phyloP scores from a whole-genome alignment of 1,140 invertebrate species.

The Diabrotica virgifera region DNA sequence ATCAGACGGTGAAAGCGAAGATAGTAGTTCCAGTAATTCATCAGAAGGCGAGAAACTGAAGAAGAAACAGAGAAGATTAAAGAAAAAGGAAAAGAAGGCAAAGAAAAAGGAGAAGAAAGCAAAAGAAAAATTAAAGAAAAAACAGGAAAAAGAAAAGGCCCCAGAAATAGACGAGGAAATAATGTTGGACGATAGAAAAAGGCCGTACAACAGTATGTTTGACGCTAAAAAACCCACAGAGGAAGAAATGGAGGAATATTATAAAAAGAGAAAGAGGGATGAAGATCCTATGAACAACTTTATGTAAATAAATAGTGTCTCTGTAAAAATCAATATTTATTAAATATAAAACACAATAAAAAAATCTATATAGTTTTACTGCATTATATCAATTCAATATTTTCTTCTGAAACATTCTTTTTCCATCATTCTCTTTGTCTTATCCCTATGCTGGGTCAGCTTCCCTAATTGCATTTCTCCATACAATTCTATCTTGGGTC shows the following conservation, averaged over 20 bases:
- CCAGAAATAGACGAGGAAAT: constrained; percentile 62
- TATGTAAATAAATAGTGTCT: constrained; percentile 28
- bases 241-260: constrained; percentile 92
- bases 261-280: constrained; percentile 75
- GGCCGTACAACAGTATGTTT: constrained; percentile 88
- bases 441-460: too few species aligned
- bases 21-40: constrained; percentile 22
- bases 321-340: too few species aligned
- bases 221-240: constrained; percentile 80
- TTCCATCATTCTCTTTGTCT: too few species aligned
- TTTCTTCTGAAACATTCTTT: too few species aligned
- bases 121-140: constrained; percentile 59
- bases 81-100: constrained; percentile 45
- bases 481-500: too few species aligned
- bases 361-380: too few species aligned
- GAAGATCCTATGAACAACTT: constrained; percentile 92
- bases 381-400: too few species aligned
- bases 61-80: constrained; percentile 41
- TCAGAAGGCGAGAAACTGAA: constrained; percentile 49
- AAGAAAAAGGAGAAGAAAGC: constrained; percentile 69
- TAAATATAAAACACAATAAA: too few species aligned
- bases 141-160: constrained; percentile 53
- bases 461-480: too few species aligned
- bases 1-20: constrained; percentile 5
- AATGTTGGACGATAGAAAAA: constrained; percentile 81